Conservation (phyloP, 2,113 vertebrate species). For the Platichthys flesus region DNA sequence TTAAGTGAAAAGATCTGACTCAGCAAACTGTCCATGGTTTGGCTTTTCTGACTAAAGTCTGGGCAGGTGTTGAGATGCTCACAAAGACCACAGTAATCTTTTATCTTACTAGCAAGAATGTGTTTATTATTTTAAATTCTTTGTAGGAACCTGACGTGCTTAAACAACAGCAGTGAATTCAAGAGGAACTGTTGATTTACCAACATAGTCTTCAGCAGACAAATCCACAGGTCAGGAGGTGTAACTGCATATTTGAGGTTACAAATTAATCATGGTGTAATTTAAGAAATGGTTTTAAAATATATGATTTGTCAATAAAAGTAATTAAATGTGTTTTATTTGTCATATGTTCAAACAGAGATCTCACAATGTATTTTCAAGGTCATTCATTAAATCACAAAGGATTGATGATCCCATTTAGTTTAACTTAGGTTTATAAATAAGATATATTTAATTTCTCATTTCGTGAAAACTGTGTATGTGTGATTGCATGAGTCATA, state of each 20-base stretch:
- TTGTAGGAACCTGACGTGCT: not conserved
- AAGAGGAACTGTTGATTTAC: not conserved
- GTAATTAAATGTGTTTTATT: constrained; percentile 11
- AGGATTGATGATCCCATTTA: no score
- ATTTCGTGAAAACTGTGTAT: not conserved
- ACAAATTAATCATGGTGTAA: no score
- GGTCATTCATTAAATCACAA: not conserved
- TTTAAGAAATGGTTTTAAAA: no score
- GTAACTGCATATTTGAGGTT: no score
- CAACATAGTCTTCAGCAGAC: no score
- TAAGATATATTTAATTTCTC: not conserved
- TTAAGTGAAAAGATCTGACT: constrained; percentile 17
- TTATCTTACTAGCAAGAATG: not conserved
- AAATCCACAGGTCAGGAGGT: no score
- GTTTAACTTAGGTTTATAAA: not conserved
- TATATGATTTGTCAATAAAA: not conserved
- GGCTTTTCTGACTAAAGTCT: constrained; percentile 4
- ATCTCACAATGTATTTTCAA: not conserved
- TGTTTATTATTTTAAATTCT: not conserved
- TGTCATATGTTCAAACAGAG: not conserved
- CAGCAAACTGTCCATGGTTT: constrained; percentile 16
- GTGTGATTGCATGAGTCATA: not conserved
- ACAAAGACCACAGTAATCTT: not conserved
- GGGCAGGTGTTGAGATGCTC: constrained; percentile 1
- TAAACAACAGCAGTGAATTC: not conserved